Conservation (phyloP, 2,888 invertebrate species). For the Cryptocheilus praepositus region DNA sequence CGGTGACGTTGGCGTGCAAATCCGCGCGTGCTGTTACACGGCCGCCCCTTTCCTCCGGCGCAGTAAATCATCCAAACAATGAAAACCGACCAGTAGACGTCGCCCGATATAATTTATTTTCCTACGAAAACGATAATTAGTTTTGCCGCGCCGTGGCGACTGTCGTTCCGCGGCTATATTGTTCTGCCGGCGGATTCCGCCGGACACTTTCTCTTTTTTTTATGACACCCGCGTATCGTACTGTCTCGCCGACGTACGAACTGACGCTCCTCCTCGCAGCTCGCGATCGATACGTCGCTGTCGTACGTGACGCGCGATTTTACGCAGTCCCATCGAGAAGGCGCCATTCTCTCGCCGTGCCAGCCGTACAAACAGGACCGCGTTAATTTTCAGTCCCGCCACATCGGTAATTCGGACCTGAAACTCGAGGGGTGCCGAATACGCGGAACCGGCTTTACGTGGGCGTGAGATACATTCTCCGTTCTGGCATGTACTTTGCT, state of each 20-base stretch:
- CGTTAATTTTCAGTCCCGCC: conserved; percentile 1
- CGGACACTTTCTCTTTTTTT: too few species aligned
- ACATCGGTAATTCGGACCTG: too few species aligned
- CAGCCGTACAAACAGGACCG: too few species aligned
- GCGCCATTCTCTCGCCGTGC: background rate
- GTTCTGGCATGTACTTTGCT: too few species aligned
- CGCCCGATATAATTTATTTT: conserved; percentile 50
- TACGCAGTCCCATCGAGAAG: background rate
- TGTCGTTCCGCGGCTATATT: background rate
- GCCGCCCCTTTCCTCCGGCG: conserved; percentile 7
- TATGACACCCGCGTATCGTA: too few species aligned
- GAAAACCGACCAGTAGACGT: conserved; percentile 48
- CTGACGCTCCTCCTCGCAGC: background rate
- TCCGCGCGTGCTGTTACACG: background rate
- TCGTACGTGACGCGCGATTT: conserved; percentile 7
- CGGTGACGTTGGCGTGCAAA: conserved; percentile 35
- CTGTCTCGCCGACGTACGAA: background rate
- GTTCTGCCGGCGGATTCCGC: too few species aligned
- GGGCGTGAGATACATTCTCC: too few species aligned
- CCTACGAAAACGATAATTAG: conserved; percentile 48
- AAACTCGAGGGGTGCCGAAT: too few species aligned
- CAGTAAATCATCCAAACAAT: conserved; percentile 54
- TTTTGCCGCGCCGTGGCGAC: conserved; percentile 12
- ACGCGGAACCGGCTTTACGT: too few species aligned
- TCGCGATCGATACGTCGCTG: background rate